These are phyloP conservation scores for Drosophila greeni DNA, from an alignment of 2,888 invertebrate genomes.

Conservation along the genomic window DNA sequence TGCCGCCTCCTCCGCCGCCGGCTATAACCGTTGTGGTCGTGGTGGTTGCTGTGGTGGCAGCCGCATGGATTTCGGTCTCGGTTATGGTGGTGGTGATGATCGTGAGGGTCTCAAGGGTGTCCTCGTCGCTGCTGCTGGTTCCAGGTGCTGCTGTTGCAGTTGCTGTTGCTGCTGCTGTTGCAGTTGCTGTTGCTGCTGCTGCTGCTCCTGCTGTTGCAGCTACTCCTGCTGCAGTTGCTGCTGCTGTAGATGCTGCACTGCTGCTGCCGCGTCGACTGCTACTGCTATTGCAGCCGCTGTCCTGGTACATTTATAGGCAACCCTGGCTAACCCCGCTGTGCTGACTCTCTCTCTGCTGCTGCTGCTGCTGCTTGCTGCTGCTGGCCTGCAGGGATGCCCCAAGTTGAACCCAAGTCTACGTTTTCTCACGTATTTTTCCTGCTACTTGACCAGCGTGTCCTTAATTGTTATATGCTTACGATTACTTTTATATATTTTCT, in stretches of 20 bases:
- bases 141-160: neutral
- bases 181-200: no score
- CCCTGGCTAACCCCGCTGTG: slow-evolving; percentile 38
- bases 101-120: slow-evolving; percentile 57
- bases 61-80: slow-evolving; percentile 38
- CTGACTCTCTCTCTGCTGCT: slow-evolving; percentile 16
- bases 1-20: slow-evolving; percentile 15
- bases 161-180: slow-evolving; percentile 12
- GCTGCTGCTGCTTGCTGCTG: no score
- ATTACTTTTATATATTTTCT: slow-evolving; percentile 14
- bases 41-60: slow-evolving; percentile 53
- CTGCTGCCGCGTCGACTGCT: slow-evolving; percentile 69
- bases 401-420: no score
- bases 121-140: slow-evolving; percentile 46
- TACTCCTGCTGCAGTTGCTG: slow-evolving; percentile 44
- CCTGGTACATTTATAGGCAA: slow-evolving; percentile 77
- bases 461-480: slow-evolving; percentile 37
- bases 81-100: slow-evolving; percentile 67
- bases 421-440: neutral
- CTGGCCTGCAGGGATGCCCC: no score
- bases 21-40: slow-evolving; percentile 33
- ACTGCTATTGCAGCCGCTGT: slow-evolving; percentile 78
- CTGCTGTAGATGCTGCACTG: slow-evolving; percentile 54
- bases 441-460: slow-evolving; percentile 39
- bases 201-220: no score